Percentiles rank a stretch among this genome's conserved stretches.
phyloP scores from a whole-genome alignment of 2,113 vertebrate genomes.

The Amia ocellicauda region DNA sequence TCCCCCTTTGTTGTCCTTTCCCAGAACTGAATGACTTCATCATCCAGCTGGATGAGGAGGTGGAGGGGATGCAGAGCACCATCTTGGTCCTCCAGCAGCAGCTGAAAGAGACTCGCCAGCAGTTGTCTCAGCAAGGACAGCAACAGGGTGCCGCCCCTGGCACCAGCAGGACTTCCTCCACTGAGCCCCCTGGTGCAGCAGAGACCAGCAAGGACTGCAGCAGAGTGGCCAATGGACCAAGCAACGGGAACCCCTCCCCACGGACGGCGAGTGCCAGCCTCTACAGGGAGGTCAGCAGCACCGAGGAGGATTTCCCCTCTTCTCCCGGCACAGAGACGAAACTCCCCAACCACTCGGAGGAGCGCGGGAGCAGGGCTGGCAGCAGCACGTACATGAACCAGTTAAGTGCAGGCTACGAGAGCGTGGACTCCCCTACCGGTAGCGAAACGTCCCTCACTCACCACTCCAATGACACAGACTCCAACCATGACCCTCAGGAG shows the following conservation, averaged over 20 bases:
- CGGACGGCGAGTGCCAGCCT: slow-evolving; percentile 82
- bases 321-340: slow-evolving; percentile 88
- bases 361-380: slow-evolving; percentile 81
- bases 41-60: slow-evolving; percentile 98
- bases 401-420: slow-evolving; percentile 95
- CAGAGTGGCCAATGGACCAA: slow-evolving; percentile 92
- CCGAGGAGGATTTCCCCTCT: slow-evolving; percentile 86
- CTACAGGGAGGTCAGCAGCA: slow-evolving; percentile 87
- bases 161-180: slow-evolving; percentile 83
- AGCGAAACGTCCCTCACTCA: slow-evolving; percentile 97
- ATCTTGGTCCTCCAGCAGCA: slow-evolving; percentile 97
- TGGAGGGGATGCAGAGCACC: slow-evolving; percentile 99
- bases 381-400: slow-evolving; percentile 81
- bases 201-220: slow-evolving; percentile 86
- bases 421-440: slow-evolving; percentile 98
- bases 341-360: slow-evolving; percentile 92
- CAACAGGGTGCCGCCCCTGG: slow-evolving; percentile 66
- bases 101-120: slow-evolving; percentile 86
- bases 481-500: slow-evolving; percentile 92
- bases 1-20: slow-evolving; percentile 44
- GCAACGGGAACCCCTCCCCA: slow-evolving; percentile 85
- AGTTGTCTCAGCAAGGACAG: slow-evolving; percentile 80
- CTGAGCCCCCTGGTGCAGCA: slow-evolving; percentile 67
- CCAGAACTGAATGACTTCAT: slow-evolving; percentile 98
- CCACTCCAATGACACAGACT: slow-evolving; percentile 98